phyloP scores from a whole-genome alignment of 2,888 invertebrate genomes.

The Ormia ochracea region DNA sequence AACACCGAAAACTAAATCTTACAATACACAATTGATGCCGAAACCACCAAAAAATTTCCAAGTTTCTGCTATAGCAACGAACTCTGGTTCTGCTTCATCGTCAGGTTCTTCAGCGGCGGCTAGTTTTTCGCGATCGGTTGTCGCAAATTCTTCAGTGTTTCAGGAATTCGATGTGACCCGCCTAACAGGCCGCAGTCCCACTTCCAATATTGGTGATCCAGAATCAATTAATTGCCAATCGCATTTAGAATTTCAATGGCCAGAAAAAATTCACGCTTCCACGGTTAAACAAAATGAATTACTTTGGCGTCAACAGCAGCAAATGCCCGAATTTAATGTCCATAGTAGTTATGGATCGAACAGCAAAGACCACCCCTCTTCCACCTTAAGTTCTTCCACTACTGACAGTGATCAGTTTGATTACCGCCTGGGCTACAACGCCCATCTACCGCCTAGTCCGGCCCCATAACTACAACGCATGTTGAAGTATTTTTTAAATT shows the following conservation, averaged over 20 bases:
- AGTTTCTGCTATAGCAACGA: constrained; percentile 36
- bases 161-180: constrained; percentile 77
- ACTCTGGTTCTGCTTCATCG: constrained; percentile 70
- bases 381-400: constrained; percentile 76
- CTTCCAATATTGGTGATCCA: constrained; percentile 69
- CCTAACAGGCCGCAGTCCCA: constrained; percentile 77
- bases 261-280: constrained; percentile 77
- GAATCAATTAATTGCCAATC: constrained; percentile 55
- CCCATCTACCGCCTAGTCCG: constrained; percentile 77
- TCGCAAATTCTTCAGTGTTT: constrained; percentile 66
- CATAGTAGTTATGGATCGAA: constrained; percentile 43
- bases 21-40: constrained; percentile 57
- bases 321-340: constrained; percentile 21
- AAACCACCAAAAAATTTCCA: constrained; percentile 53
- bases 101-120: constrained; percentile 70
- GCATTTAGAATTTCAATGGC: constrained; percentile 76
- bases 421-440: constrained; percentile 74
- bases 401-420: constrained; percentile 75
- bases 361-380: constrained; percentile 67
- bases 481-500: constrained; percentile 77
- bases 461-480: constrained; percentile 78
- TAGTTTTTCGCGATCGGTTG: constrained; percentile 52
- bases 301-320: constrained; percentile 73
- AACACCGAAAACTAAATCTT: constrained; percentile 70
- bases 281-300: constrained; percentile 76